Evolutionary conservation across 2,113 vertebrate genomes (phyloP).

Genomic region (Hippocampus guttulatus): DNA sequence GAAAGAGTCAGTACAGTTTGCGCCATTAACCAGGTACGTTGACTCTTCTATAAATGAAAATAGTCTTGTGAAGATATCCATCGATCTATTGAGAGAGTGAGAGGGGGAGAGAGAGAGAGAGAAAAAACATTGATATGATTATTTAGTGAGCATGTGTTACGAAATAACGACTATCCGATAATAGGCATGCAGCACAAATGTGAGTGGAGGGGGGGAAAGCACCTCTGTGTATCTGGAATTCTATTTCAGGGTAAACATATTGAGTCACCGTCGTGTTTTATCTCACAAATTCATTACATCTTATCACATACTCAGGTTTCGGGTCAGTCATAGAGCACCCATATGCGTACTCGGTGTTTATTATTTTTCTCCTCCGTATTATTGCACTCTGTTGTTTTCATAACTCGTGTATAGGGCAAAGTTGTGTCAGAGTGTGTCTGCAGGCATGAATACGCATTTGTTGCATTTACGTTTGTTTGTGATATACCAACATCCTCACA

Average conservation of each 20-base stretch:
- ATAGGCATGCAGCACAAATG: slow-evolving; percentile 3
- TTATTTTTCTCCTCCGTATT: slow-evolving; percentile 49
- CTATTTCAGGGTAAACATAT: slow-evolving; percentile 41
- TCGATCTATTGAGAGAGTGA: too few relatives aligned
- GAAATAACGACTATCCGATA: slow-evolving; percentile 27
- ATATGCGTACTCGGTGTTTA: slow-evolving; percentile 47
- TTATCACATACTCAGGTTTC: slow-evolving; percentile 59
- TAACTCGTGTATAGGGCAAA: slow-evolving; percentile 32
- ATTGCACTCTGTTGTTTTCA: slow-evolving; percentile 39
- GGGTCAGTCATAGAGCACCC: slow-evolving; percentile 36
- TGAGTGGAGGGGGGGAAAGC: not conserved
- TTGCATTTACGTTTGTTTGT: too few relatives aligned
- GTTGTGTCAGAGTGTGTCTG: slow-evolving; percentile 22
- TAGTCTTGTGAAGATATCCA: slow-evolving; percentile 20
- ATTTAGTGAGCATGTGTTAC: slow-evolving; percentile 19
- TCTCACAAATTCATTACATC: slow-evolving; percentile 63
- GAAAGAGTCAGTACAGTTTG: slow-evolving; percentile 7
- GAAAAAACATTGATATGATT: slow-evolving; percentile 8
- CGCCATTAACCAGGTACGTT: not conserved
- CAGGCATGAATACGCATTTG: not conserved
- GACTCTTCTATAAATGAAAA: not conserved
- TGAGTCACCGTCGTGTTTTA: slow-evolving; percentile 46
- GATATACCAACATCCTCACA: too few relatives aligned
- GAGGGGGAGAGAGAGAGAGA: too few relatives aligned
- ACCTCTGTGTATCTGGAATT: slow-evolving; percentile 36